Evolutionary conservation across 2,113 vertebrate genomes (phyloP), one percentile per base, ranked within the genome.

Genomic region (Stercorarius parasiticus): DNA sequence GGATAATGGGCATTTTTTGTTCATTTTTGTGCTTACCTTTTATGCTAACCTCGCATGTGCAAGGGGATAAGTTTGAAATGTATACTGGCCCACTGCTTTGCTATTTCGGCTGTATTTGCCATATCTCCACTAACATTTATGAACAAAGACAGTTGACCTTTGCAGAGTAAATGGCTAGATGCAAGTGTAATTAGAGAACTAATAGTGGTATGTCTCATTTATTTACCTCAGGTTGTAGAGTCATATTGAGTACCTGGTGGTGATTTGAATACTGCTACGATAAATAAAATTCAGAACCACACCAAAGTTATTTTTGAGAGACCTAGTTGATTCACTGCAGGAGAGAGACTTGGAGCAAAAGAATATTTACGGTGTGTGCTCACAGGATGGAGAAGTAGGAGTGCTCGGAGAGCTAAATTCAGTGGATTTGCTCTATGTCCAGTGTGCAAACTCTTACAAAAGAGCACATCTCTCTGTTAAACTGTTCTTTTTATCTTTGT

Each of bases 111-210:
- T 88, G 66, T 38, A 42, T 89, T 89, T 92, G 29, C 77, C 7
- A 0, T 55, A 29, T 91, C 45, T 55, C 22, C 59, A 61, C 58
- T 85, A 94, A 91, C 50, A 32, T 91, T 97, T 95, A 93, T 95
- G 84, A 90, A 22, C 50, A 86, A 53, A 91, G 91, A 86, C 81
- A 91, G 84, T 38, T 97, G 96, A 97, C 93, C 94, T 94, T 95
- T 97, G 87, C 87, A 70, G 86, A 70, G 43, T 77, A 80, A 89
- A 93, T 90, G 82, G 81, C 74, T 93, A 87, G 78, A 82, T 82
- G 94, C 91, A 47, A 80, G 70, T 94, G 84, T 95, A 94, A 90
- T 96, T 95, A 96, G 78, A 85, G 55, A 90, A 95, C 88, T 95
- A 94, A 80, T 50, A 95, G 86, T 17, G 19, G 30, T 62, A 25